Evolutionary conservation across 2,113 vertebrate species (phyloP), one percentile per base, ranked within the genome.

Genomic region (Xenotilapia longispinis): DNA sequence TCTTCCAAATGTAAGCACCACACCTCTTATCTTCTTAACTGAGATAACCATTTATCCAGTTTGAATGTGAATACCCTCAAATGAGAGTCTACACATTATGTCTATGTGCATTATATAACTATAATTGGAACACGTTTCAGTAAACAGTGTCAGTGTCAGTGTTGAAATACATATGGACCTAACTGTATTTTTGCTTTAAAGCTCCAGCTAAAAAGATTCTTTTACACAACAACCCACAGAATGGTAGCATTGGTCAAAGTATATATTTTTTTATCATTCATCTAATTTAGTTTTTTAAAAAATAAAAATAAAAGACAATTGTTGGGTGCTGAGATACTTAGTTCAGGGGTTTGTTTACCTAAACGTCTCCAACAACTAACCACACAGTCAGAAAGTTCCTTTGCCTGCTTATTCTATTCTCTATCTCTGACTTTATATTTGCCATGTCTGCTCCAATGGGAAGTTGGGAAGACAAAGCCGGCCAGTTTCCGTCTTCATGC

Each of bases 401-500:
- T 21, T 28, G 38, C 36, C 49, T 13, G 7, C 47, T 87, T 81
- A 15, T 55, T 81, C 26, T 23, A 12, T 81, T 33, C 79, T 10
- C 45, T 6, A 19, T 85, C 65, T 83, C 26, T 84, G 26, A 86
- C 28, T 80, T 45, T 45, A 51, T 83, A 14, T 57, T 75, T 55
- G 40, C 54, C 55, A 88, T 88, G 91, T 94, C 88, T 51, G 13
- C 63, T 82, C 75, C 68, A 88, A 57, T 81, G 83, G 91, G 87
- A 93, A 93, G 90, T 87, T 79, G 9, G 82, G 68, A 87, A 85
- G 88, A 85, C 88, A 60, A 63, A 89, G 55, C 51, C 9, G 82
- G 79, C 84, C 79, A 12, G 81, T 89, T 94, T 93, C 91, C 82
- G 58, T 83, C 90, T 89, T 92, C 26, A 57, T n/a, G 83, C 81